Conservation (phyloP, 2,888 invertebrate species). For the Disparrhopalites patrizii region DNA sequence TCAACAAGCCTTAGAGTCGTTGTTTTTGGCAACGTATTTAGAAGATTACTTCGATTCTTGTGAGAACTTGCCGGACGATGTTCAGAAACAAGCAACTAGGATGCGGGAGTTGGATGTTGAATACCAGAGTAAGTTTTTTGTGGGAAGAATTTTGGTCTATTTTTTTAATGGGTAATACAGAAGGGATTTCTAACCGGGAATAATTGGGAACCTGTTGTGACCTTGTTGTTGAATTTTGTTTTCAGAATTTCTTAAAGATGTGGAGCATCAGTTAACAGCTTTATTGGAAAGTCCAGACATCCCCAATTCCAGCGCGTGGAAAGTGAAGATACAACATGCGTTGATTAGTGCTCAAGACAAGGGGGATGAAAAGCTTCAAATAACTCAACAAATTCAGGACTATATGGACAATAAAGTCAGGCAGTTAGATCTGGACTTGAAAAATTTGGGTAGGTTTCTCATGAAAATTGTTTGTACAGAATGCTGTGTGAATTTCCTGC, state of each 20-base stretch:
- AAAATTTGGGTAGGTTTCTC: constrained; percentile 70
- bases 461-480: too few species aligned
- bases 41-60: constrained; percentile 95
- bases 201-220: too few species aligned
- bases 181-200: too few species aligned
- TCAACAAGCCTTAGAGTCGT: constrained; percentile 76
- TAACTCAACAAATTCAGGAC: constrained; percentile 81
- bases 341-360: constrained; percentile 87
- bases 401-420: constrained; percentile 86
- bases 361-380: constrained; percentile 88
- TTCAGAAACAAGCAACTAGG: constrained; percentile 86
- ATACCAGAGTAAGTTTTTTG: constrained; percentile 68
- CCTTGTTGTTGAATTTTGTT: too few species aligned
- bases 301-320: constrained; percentile 44
- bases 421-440: constrained; percentile 80
- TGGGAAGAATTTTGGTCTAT: too few species aligned
- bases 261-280: constrained; percentile 61
- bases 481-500: too few species aligned
- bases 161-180: too few species aligned
- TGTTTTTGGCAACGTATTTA: constrained; percentile 85
- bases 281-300: constrained; percentile 34
- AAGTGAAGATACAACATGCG: constrained; percentile 61
- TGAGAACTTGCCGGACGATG: constrained; percentile 92
- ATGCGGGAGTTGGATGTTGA: constrained; percentile 89
- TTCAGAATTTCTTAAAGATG: constrained; percentile 71